These are phyloP conservation scores for Porites lutea DNA, from an alignment of 64 coral and sea anemone genomes.

Conservation along the genomic window DNA sequence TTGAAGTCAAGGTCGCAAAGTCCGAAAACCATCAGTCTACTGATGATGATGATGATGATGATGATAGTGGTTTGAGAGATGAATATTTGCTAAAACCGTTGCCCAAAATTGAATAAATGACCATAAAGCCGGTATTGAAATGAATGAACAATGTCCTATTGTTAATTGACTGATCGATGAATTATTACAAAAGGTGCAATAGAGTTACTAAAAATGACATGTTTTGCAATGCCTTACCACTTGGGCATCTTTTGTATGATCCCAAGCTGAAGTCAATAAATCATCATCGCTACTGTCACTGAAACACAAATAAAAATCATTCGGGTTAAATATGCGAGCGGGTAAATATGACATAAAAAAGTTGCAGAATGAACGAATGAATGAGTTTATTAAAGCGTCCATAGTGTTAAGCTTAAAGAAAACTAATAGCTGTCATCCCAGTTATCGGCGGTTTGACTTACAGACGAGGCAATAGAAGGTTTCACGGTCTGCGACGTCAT, in stretches of 20 bases:
- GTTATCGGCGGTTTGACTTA: too few relatives aligned
- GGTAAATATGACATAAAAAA: slow-evolving; percentile 26
- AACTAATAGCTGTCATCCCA: too few relatives aligned
- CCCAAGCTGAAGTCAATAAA: slow-evolving; percentile 19
- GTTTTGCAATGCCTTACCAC: slow-evolving; percentile 26
- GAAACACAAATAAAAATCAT: slow-evolving; percentile 31
- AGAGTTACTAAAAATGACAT: slow-evolving; percentile 25
- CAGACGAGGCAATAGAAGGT: too few relatives aligned
- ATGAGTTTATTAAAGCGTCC: too few relatives aligned
- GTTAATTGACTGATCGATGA: slow-evolving; percentile 12
- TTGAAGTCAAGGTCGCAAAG: slow-evolving; percentile 17
- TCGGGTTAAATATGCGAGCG: slow-evolving; percentile 25
- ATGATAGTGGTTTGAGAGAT: neutral
- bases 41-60: slow-evolving; percentile 10
- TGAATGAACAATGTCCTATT: slow-evolving; percentile 31
- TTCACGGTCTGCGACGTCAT: too few relatives aligned
- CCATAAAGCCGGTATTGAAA: neutral
- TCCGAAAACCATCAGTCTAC: slow-evolving; percentile 32
- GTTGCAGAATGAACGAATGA: slow-evolving; percentile 15
- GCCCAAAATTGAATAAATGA: neutral
- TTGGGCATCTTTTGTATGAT: slow-evolving; percentile 27
- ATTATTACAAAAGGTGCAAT: slow-evolving; percentile 10
- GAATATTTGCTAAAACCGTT: slow-evolving; percentile 2
- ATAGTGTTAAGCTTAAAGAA: too few relatives aligned
- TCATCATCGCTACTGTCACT: slow-evolving; percentile 10